Conservation (phyloP, 2,797 vertebrate species). For the Avahi laniger region DNA sequence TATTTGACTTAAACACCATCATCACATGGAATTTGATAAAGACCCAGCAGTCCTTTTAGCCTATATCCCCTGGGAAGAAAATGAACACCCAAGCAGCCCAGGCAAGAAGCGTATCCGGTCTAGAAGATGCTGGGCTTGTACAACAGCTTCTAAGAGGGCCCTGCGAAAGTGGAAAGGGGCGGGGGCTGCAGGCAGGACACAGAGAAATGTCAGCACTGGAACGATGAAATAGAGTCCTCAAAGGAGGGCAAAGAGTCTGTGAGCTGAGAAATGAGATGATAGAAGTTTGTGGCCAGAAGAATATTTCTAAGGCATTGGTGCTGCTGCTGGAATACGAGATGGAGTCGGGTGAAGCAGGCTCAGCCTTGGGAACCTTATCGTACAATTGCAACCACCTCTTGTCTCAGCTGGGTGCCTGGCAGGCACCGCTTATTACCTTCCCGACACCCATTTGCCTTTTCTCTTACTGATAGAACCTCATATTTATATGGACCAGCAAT, state of each 20-base stretch:
- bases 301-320: too few species aligned
- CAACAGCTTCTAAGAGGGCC: too few species aligned
- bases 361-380: background rate
- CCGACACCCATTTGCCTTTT: background rate
- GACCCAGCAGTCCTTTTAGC: background rate
- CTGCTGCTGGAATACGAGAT: too few species aligned
- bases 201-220: too few species aligned
- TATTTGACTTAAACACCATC: too few species aligned
- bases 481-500: background rate
- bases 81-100: background rate
- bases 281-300: background rate
- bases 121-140: background rate
- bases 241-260: too few species aligned
- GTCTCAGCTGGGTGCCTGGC: rapidly evolving
- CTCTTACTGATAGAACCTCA: background rate
- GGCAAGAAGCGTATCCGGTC: too few species aligned
- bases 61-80: background rate
- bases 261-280: background rate
- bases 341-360: too few species aligned
- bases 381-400: background rate
- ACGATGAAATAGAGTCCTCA: too few species aligned
- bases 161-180: too few species aligned
- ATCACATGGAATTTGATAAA: too few species aligned
- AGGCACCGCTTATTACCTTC: background rate
- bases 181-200: too few species aligned